Evolutionary conservation across 1,140 invertebrate genomes (phyloP), one percentile per base, ranked within the genome.

Genomic region (Drosophila navojoa): DNA sequence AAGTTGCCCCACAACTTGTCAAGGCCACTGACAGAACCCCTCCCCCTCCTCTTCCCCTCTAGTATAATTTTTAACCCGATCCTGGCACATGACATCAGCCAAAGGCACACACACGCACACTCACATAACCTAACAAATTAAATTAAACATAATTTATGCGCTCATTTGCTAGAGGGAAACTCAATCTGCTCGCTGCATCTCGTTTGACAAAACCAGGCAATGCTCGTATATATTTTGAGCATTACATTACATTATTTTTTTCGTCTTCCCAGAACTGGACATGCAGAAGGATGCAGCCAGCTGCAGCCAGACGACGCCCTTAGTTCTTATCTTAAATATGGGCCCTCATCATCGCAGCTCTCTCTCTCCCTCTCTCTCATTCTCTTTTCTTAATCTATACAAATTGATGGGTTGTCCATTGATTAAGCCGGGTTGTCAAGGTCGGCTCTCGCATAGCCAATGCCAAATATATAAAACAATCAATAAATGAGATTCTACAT

Each of bases 41-140:
- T 32, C 38, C 40, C 53, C n/a, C n/a, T n/a, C n/a, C n/a, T n/a
- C n/a, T n/a, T n/a, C n/a, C 71, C 44, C 22, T 63, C 10, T 29
- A 11, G 11, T 1, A 32, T 13, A 59, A 32, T 59, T 42, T 13
- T 11, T 16, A 50, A 9, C 45, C 59, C 44, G 49, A 62, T 62
- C 60, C 60, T 40, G 32, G 47, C 59, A n/a, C 35, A 71, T 75
- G 72, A 75, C 72, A 69, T 71, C 59, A 75, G 66, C 40, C 5
- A 4, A 27, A n/a, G 35, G 40, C 52, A 62, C 32, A 13, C 79
- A 59, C n/a, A n/a, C n/a, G n/a, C n/a, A n/a, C n/a, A n/a, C n/a
- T n/a, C n/a, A n/a, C 76, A 62, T 74, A 71, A 79, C 68, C 79
- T 68, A 87, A 64, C 60, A 64, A 22, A 74, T 69, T 58, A 40